Conservation (phyloP, 2,888 invertebrate genomes). For the Gortyna flavago region DNA sequence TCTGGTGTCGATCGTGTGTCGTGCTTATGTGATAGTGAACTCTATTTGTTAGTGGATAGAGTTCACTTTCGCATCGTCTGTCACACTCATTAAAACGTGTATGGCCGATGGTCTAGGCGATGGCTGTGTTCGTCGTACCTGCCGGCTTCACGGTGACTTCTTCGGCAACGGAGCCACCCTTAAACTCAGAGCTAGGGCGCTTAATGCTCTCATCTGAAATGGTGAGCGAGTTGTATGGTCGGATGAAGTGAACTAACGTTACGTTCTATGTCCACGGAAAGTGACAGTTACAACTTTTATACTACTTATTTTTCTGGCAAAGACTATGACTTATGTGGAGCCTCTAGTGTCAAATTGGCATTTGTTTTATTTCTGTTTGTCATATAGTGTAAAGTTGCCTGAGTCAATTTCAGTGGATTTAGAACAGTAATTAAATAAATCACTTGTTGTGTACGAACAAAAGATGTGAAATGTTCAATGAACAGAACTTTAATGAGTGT, state of each 20-base stretch:
- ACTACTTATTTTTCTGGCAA: background rate
- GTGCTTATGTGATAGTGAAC: conserved; percentile 86
- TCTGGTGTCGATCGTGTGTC: conserved; percentile 88
- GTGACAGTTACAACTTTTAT: conserved; percentile 36
- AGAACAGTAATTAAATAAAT: conserved; percentile 68
- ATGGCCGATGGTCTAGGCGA: conserved; percentile 87
- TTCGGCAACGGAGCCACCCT: conserved; percentile 90
- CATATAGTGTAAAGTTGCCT: background rate
- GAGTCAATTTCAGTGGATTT: conserved; percentile 57
- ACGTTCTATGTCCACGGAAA: conserved; percentile 82
- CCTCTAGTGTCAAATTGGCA: background rate
- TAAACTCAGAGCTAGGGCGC: conserved; percentile 96
- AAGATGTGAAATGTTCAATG: conserved; percentile 70
- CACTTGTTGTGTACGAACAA: conserved; percentile 68
- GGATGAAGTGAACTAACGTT: conserved; percentile 82
- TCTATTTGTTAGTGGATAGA: conserved; percentile 75
- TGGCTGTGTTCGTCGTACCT: conserved; percentile 87
- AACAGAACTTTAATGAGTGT: conserved; percentile 73
- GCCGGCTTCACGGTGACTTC: conserved; percentile 85
- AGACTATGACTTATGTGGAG: background rate
- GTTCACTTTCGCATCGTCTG: conserved; percentile 86
- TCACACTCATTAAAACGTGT: conserved; percentile 85
- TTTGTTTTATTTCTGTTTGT: background rate
- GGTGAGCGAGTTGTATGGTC: conserved; percentile 87
- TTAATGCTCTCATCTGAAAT: conserved; percentile 94